Conservation (phyloP, 2,888 invertebrate genomes). For the Halictus quadricinctus region DNA sequence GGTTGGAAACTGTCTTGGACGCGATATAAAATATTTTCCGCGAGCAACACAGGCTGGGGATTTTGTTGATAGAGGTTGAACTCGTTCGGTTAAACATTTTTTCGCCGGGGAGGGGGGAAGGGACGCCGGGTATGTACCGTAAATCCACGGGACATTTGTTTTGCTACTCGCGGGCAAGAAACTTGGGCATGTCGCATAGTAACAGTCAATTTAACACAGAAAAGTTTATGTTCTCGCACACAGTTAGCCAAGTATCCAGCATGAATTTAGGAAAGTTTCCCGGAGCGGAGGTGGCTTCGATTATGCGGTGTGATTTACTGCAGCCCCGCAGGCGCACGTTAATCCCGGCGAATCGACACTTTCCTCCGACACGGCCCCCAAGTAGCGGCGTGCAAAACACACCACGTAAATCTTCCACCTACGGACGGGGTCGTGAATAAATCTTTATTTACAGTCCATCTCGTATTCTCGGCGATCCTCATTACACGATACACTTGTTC, state of each 20-base stretch:
- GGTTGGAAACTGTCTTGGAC: too few species aligned
- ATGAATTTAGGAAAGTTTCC: neutral
- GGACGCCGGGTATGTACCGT: neutral
- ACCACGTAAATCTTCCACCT: conserved; percentile 25
- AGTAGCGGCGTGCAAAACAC: conserved; percentile 13
- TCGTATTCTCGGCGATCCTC: conserved; percentile 23
- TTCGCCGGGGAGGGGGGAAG: neutral
- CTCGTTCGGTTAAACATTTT: neutral
- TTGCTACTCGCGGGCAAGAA: neutral
- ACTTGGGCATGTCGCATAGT: neutral
- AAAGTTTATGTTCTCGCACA: neutral
- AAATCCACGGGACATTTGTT: neutral
- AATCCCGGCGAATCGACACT: conserved; percentile 46
- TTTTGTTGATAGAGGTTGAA: neutral
- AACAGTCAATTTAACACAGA: neutral
- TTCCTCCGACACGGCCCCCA: conserved; percentile 7
- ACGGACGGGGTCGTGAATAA: conserved; percentile 22
- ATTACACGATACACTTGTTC: conserved; percentile 23
- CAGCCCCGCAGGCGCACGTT: conserved; percentile 27
- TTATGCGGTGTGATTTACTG: conserved; percentile 42
- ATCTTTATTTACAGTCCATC: conserved; percentile 39
- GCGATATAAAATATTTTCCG: neutral
- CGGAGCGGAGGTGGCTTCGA: conserved; percentile 10
- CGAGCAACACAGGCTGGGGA: neutral
- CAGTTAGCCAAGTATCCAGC: neutral